phyloP scores from a whole-genome alignment of 2,797 vertebrate species.

The Heterohyrax brucei region DNA sequence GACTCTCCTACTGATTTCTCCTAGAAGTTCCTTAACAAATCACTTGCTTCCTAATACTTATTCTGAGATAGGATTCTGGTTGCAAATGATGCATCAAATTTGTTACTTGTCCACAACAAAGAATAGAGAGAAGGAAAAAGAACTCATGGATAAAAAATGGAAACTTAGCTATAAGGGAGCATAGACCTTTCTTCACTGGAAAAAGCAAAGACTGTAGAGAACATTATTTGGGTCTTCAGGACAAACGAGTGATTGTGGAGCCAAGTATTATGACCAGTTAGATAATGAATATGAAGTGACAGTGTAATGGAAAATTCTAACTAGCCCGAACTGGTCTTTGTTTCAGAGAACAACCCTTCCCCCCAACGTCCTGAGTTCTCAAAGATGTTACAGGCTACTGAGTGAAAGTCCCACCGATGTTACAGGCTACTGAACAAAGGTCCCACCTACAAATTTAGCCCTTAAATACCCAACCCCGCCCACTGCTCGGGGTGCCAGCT shows the following conservation, averaged over 20 bases:
- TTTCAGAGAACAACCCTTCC: no score
- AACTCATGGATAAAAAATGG: not conserved
- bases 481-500: no score
- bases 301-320: no score
- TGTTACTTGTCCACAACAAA: not conserved
- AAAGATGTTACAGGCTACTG: no score
- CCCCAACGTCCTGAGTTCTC: no score
- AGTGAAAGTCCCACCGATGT: no score
- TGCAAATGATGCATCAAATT: not conserved
- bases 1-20: not conserved
- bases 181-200: not conserved
- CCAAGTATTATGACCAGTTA: not conserved
- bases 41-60: not conserved
- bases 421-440: no score
- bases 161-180: not conserved
- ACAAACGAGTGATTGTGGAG: not conserved
- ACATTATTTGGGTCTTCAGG: not conserved
- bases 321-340: no score
- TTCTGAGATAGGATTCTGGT: not conserved
- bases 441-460: no score
- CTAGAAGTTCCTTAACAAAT: not conserved
- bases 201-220: not conserved
- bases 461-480: no score
- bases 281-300: not conserved
- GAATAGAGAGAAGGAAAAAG: not conserved